Percentiles rank a stretch among this genome's conserved stretches.
phyloP scores from a whole-genome alignment of 1,140 invertebrate species.

The Monomorium pharaonis region DNA sequence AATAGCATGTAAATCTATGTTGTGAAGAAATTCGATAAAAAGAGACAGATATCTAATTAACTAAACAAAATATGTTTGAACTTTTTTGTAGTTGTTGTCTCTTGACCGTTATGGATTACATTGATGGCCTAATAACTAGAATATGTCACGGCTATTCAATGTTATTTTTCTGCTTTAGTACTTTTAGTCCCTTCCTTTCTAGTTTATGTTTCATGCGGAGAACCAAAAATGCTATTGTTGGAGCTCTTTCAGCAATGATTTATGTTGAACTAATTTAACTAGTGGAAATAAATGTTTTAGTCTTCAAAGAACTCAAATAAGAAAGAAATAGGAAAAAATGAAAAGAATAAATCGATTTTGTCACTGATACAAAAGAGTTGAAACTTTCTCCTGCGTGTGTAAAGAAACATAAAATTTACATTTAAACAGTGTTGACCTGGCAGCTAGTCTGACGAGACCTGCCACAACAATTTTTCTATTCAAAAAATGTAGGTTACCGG shows the following conservation, averaged over 20 bases:
- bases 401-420: background rate
- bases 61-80: background rate
- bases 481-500: conserved; percentile 83
- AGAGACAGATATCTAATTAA: background rate
- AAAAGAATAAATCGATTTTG: background rate
- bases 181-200: background rate
- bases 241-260: conserved; percentile 41
- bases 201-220: background rate
- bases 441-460: conserved; percentile 79
- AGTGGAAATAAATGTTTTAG: conserved; percentile 13
- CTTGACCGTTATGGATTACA: conserved; percentile 72
- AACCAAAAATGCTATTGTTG: conserved; percentile 46
- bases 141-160: conserved; percentile 33
- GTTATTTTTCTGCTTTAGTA: conserved; percentile 45
- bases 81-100: conserved; percentile 73
- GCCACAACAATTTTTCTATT: conserved; percentile 85
- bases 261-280: background rate
- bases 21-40: background rate
- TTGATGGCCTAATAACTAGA: conserved; percentile 78
- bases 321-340: background rate
- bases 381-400: conserved; percentile 51
- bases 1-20: background rate
- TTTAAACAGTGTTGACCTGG: conserved; percentile 18
- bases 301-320: background rate
- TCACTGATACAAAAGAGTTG: background rate